Evolutionary conservation across 2,888 invertebrate species (phyloP).

Genomic region (Bembecia ichneumoniformis): DNA sequence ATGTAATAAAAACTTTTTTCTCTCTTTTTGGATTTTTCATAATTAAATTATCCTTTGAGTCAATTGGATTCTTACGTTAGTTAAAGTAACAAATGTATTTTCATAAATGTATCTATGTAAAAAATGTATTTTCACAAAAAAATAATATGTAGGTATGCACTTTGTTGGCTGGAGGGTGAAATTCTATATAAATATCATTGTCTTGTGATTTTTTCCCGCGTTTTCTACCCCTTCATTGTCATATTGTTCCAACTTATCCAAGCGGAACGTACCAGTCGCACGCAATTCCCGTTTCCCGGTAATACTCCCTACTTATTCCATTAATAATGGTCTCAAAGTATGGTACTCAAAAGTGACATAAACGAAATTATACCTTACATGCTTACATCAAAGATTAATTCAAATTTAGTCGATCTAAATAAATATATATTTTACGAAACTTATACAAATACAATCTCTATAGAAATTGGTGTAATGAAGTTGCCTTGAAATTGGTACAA

Average conservation of each 20-base stretch:
- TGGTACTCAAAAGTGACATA: background rate
- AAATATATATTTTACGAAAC: no score
- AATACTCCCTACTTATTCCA: constrained; percentile 2
- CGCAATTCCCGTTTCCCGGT: constrained; percentile 16
- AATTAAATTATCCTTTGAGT: no score
- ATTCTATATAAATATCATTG: no score
- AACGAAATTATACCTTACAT: no score
- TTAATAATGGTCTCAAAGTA: constrained; percentile 3
- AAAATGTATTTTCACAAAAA: background rate
- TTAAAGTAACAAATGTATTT: no score
- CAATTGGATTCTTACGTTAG: no score
- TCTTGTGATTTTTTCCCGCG: constrained; percentile 12
- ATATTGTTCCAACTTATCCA: background rate
- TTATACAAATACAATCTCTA: background rate
- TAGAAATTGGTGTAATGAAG: background rate
- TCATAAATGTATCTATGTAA: no score
- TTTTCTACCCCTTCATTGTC: constrained; percentile 11
- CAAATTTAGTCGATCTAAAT: no score
- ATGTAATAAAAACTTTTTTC: no score
- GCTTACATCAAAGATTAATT: no score
- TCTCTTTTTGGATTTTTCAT: no score
- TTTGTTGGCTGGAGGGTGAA: background rate
- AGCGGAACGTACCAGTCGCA: constrained; percentile 25
- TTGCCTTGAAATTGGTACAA: no score
- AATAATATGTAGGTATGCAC: background rate